Evolutionary conservation across 2,113 vertebrate genomes (phyloP).

Genomic region (Saccopteryx bilineata): DNA sequence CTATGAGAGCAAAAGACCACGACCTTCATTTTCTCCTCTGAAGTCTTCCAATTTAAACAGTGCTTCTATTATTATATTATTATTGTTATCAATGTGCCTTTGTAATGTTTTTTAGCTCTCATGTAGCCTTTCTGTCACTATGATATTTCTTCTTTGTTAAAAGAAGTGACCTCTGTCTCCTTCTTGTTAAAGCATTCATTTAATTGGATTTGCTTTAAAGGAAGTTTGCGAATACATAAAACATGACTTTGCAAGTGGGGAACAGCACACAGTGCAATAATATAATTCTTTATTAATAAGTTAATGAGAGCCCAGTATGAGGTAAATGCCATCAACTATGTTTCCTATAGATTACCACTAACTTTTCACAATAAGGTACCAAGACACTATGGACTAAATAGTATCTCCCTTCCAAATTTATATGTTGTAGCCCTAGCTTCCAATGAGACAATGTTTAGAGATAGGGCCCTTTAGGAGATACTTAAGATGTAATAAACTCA

Average conservation of each 20-base stretch:
- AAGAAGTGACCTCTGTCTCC: background rate
- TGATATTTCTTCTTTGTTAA: background rate
- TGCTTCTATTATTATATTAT: background rate
- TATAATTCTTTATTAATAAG: background rate
- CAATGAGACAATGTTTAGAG: background rate
- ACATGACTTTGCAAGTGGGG: background rate
- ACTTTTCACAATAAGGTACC: background rate
- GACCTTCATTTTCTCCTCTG: background rate
- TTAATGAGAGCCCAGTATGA: background rate
- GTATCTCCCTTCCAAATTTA: background rate
- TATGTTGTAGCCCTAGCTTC: background rate
- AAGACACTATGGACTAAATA: background rate
- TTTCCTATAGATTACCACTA: background rate
- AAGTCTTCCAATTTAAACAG: slow-evolving; percentile 23
- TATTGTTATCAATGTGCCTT: background rate
- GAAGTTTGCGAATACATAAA: background rate
- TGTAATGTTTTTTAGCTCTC: background rate
- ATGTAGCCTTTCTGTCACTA: background rate
- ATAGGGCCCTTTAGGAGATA: background rate
- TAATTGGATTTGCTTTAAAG: background rate
- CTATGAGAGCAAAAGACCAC: slow-evolving; percentile 23
- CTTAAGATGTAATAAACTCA: background rate
- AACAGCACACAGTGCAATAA: background rate
- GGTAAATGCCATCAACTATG: background rate
- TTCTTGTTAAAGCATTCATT: background rate